Conservation (phyloP, 2,888 invertebrate genomes). For the Orthosia cruda region DNA sequence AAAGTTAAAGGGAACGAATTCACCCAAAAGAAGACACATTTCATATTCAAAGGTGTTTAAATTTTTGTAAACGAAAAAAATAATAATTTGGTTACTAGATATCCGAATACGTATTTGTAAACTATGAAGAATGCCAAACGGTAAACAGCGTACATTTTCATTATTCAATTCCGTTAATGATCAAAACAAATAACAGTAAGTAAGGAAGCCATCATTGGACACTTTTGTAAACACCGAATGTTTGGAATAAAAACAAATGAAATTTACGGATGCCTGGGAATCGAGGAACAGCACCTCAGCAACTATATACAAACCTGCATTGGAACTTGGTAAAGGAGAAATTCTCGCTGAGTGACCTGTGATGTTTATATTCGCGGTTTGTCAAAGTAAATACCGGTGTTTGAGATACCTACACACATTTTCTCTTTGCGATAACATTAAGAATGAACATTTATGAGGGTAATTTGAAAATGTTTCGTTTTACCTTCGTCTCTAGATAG, state of each 20-base stretch:
- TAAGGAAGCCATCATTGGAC: constrained; percentile 38
- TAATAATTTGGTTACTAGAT: background rate
- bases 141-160: constrained; percentile 37
- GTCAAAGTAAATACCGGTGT: constrained; percentile 27
- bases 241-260: constrained; percentile 61
- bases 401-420: background rate
- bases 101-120: constrained; percentile 38
- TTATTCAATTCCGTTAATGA: constrained; percentile 32
- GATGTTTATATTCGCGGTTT: constrained; percentile 35
- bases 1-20: background rate
- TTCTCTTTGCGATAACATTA: constrained; percentile 1
- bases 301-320: constrained; percentile 48
- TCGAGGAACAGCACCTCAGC: constrained; percentile 10
- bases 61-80: background rate
- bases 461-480: background rate
- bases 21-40: background rate
- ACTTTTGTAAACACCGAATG: constrained; percentile 59
- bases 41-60: background rate
- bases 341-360: constrained; percentile 29
- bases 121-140: constrained; percentile 30
- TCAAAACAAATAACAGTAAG: constrained; percentile 58
- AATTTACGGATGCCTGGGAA: constrained; percentile 36
- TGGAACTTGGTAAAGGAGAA: constrained; percentile 24
- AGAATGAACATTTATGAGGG: constrained; percentile 1
- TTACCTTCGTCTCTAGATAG: background rate